phyloP scores from a whole-genome alignment of 2,888 invertebrate genomes.

The Enoplolaimus lenunculus region DNA sequence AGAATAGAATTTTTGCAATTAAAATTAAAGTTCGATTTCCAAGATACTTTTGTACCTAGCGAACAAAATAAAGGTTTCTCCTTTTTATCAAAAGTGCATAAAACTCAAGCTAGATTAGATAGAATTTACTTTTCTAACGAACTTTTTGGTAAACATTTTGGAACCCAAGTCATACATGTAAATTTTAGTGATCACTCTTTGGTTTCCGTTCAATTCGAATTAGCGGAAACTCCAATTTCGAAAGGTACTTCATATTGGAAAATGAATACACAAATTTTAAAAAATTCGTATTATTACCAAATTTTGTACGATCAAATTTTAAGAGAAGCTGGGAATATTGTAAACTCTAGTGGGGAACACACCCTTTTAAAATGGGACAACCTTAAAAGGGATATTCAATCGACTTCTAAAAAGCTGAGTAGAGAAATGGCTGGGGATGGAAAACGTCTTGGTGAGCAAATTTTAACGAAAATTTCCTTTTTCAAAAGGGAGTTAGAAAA shows the following conservation, averaged over 20 bases:
- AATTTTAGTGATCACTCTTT: not conserved
- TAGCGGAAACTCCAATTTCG: not conserved
- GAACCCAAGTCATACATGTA: not conserved
- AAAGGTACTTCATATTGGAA: slow-evolving; percentile 15
- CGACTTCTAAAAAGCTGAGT: not conserved
- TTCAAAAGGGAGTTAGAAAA: too few relatives aligned
- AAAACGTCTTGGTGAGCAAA: too few relatives aligned
- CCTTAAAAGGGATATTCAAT: not conserved
- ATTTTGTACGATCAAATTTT: too few relatives aligned
- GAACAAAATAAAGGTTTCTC: slow-evolving; percentile 1
- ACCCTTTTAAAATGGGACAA: not conserved
- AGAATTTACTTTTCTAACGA: not conserved
- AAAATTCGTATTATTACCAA: too few relatives aligned
- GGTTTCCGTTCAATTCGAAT: not conserved
- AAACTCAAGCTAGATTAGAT: slow-evolving; percentile 8
- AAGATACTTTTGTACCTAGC: too few relatives aligned
- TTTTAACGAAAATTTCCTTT: too few relatives aligned
- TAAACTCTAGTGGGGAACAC: not conserved
- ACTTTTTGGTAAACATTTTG: not conserved
- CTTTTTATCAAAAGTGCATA: not conserved
- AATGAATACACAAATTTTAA: slow-evolving; percentile 5
- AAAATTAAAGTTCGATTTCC: not conserved
- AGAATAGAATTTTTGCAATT: not conserved
- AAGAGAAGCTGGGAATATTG: too few relatives aligned
- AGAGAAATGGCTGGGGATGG: too few relatives aligned